A percentile compares a stretch with the other conserved stretches of the same genome.
Conservation (phyloP, 2,888 invertebrate species). For the Ectemnius lituratus region DNA sequence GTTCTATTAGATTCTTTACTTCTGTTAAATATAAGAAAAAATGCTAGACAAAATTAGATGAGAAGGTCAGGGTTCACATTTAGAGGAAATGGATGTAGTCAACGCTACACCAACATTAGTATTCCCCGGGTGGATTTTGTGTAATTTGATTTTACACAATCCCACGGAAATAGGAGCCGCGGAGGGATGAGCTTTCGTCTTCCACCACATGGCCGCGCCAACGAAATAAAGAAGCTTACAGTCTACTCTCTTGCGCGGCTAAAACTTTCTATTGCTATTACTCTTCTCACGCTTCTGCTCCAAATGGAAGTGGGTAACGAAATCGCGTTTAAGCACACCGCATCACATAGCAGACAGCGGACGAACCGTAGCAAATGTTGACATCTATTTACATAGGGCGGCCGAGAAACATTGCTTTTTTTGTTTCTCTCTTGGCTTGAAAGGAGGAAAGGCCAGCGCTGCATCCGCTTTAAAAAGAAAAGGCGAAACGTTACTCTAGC, state of each 20-base stretch:
- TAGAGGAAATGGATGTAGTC: neutral
- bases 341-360: too few relatives aligned
- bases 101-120: neutral
- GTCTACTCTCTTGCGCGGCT: neutral
- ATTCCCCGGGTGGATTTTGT: neutral
- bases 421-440: too few relatives aligned
- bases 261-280: neutral
- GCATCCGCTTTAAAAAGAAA: too few relatives aligned
- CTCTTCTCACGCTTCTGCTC: neutral
- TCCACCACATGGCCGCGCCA: neutral
- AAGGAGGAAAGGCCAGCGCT: too few relatives aligned
- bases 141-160: neutral
- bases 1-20: neutral
- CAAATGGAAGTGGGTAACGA: too few relatives aligned
- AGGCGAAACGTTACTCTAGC: too few relatives aligned
- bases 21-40: too few relatives aligned
- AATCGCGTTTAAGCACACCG: too few relatives aligned
- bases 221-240: neutral
- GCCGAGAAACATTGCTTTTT: too few relatives aligned
- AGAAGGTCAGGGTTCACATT: neutral
- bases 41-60: too few relatives aligned
- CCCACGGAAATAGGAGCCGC: neutral
- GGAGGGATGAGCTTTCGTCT: neutral
- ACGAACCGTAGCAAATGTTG: too few relatives aligned
- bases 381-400: too few relatives aligned